Evolutionary conservation across 1,140 invertebrate genomes (phyloP).

Genomic region (Bombus pyrosoma): DNA sequence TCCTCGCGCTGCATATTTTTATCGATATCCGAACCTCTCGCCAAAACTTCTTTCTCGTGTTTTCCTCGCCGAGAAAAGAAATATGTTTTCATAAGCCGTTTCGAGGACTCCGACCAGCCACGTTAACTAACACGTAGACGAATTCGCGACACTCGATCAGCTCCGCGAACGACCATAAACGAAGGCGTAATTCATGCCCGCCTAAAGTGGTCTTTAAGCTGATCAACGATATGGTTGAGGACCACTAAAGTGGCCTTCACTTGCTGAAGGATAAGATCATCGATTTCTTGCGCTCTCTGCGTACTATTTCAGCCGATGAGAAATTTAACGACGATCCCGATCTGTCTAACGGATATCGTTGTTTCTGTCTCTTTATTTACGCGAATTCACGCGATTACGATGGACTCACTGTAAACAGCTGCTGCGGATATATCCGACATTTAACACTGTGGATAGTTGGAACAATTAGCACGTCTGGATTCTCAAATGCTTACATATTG

Average conservation of each 20-base stretch:
- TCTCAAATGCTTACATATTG: not conserved
- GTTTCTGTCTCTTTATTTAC: not conserved
- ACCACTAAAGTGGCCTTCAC: conserved; percentile 33
- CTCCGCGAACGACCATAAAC: conserved; percentile 23
- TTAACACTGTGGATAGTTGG: not conserved
- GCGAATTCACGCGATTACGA: not conserved
- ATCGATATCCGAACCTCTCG: not conserved
- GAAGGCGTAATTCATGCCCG: conserved; percentile 20
- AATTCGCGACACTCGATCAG: conserved; percentile 45
- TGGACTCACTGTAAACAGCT: not conserved
- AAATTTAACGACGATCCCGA: not conserved
- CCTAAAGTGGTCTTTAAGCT: conserved; percentile 50
- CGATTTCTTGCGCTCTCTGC: conserved; percentile 3
- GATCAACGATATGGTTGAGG: conserved; percentile 32
- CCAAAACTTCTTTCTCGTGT: not conserved
- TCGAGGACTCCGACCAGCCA: not conserved
- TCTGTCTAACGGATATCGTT: not conserved
- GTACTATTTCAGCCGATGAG: not conserved
- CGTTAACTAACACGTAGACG: conserved; percentile 19
- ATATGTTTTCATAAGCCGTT: not conserved
- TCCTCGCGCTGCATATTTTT: not conserved
- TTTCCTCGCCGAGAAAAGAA: not conserved
- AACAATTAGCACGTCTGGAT: not conserved
- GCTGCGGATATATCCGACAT: not conserved
- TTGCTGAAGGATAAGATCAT: conserved; percentile 23